These are phyloP conservation scores for Popillia japonica DNA, from an alignment of 1,140 invertebrate genomes.

Conservation along the genomic window DNA sequence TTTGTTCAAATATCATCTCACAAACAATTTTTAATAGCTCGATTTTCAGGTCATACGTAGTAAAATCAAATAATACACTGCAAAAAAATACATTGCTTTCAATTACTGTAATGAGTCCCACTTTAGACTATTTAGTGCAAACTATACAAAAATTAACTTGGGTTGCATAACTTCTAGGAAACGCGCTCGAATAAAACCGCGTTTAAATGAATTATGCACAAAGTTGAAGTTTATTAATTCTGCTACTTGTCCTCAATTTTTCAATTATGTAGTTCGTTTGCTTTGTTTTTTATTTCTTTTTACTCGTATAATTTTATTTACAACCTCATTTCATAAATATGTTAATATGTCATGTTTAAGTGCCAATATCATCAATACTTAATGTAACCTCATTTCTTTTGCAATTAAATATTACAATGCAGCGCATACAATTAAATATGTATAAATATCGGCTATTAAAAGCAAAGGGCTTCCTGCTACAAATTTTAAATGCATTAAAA, in stretches of 20 bases:
- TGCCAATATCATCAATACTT: too few species aligned
- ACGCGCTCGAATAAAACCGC: neutral
- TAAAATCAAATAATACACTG: neutral
- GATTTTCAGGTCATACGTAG: conserved; percentile 1
- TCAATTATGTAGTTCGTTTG: neutral
- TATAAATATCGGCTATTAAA: too few species aligned
- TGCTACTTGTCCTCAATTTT: conserved; percentile 16
- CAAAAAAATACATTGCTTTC: too few species aligned
- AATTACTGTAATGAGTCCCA: too few species aligned
- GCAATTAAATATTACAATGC: too few species aligned
- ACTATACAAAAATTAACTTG: neutral
- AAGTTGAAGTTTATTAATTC: neutral
- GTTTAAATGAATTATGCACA: neutral
- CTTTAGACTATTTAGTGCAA: too few species aligned
- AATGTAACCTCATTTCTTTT: too few species aligned
- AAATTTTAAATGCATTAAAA: too few species aligned
- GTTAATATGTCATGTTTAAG: neutral
- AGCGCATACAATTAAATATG: too few species aligned
- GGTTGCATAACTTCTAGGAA: conserved; percentile 8
- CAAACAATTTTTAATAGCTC: neutral
- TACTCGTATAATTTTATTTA: neutral
- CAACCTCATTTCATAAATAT: conserved; percentile 11
- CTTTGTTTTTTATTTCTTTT: neutral
- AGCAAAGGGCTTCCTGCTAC: too few species aligned
- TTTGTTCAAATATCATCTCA: neutral